A percentile compares a stretch with the other conserved stretches of the same genome.
Conservation (phyloP, 2,888 invertebrate species). For the Acheta domesticus region DNA sequence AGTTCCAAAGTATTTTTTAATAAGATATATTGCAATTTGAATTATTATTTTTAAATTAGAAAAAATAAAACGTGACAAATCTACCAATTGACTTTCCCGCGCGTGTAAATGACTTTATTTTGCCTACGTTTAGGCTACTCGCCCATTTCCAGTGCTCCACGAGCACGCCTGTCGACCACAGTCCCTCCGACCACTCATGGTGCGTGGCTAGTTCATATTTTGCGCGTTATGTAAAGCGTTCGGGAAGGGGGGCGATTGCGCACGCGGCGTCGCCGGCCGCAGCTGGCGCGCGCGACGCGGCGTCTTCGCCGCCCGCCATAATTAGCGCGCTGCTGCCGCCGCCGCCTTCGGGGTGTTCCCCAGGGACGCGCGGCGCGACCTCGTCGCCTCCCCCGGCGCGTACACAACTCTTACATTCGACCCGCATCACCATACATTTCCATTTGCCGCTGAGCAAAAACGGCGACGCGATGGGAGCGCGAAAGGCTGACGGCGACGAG, state of each 20-base stretch:
- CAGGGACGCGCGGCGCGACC: neutral
- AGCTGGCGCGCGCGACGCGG: neutral
- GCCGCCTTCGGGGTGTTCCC: no score
- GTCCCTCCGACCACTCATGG: no score
- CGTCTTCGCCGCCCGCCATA: neutral
- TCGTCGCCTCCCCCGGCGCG: neutral
- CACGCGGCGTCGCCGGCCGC: neutral
- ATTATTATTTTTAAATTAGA: no score
- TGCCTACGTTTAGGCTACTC: no score
- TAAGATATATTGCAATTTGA: no score
- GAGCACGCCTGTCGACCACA: no score
- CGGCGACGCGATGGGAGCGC: neutral
- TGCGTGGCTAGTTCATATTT: neutral
- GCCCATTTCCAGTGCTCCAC: no score
- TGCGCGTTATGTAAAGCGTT: neutral
- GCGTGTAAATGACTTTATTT: no score
- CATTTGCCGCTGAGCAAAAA: neutral
- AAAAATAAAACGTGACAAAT: no score
- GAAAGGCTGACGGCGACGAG: neutral
- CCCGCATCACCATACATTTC: neutral
- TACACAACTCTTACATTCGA: conserved; percentile 11
- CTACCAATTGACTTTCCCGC: no score
- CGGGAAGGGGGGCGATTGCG: neutral
- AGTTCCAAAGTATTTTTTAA: no score
- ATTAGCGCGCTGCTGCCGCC: neutral